Conservation (phyloP, 2,797 vertebrate genomes). For the Sebastes wilsoni region DNA sequence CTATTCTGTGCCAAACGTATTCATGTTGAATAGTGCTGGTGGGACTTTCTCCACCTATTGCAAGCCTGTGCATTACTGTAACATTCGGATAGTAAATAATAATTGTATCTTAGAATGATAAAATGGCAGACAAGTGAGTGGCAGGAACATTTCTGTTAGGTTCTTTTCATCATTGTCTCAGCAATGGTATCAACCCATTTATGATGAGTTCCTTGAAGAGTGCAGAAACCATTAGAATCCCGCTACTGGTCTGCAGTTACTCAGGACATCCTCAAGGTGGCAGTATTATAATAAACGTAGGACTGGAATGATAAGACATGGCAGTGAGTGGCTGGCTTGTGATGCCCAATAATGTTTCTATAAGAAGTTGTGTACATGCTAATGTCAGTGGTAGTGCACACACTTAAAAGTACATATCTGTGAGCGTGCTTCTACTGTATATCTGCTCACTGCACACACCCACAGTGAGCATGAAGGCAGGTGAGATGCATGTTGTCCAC, state of each 20-base stretch:
- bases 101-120: conserved; percentile 48
- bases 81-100: conserved; percentile 53
- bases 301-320: conserved; percentile 53
- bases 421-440: conserved; percentile 20
- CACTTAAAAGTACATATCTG: too few relatives aligned
- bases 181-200: conserved; percentile 46
- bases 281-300: conserved; percentile 48
- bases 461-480: conserved; percentile 19
- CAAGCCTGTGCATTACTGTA: conserved; percentile 60
- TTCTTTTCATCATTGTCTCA: conserved; percentile 58
- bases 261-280: conserved; percentile 63
- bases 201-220: conserved; percentile 33
- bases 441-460: conserved; percentile 17
- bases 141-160: conserved; percentile 50
- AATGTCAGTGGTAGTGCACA: too few relatives aligned
- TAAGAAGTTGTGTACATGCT: conserved; percentile 29
- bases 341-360: conserved; percentile 33
- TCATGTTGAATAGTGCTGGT: conserved; percentile 66
- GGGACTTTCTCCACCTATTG: conserved; percentile 51
- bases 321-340: conserved; percentile 65
- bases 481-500: conserved; percentile 42
- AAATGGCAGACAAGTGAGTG: conserved; percentile 47
- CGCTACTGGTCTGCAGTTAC: conserved; percentile 77
- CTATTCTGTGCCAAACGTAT: conserved; percentile 56
- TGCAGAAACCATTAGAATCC: conserved; percentile 78